Conservation (phyloP, 2,113 vertebrate genomes). For the Corapipo altera region DNA sequence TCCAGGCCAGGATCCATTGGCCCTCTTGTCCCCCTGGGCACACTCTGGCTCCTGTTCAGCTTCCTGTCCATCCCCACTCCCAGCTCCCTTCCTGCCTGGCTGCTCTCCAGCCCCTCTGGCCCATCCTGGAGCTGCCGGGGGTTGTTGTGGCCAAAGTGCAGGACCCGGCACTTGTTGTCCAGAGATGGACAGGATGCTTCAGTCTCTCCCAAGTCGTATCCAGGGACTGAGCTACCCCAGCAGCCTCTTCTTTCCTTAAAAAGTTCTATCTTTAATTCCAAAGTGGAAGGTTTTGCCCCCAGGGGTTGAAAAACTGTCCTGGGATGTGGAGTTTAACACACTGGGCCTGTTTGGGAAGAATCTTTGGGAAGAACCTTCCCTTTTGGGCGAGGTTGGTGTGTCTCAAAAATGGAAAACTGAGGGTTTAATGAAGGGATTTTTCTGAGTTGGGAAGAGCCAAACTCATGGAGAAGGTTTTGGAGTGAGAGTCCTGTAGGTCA, state of each 20-base stretch:
- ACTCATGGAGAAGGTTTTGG: not conserved
- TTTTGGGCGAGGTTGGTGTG: too few species aligned
- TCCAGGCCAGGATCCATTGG: too few species aligned
- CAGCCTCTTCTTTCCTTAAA: not conserved
- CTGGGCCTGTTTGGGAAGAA: not conserved
- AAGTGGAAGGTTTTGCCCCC: not conserved
- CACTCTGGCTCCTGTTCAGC: too few species aligned
- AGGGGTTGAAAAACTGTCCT: fast-evolving
- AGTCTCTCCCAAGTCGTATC: not conserved
- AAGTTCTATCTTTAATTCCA: not conserved
- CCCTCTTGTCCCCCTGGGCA: too few species aligned
- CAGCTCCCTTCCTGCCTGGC: too few species aligned
- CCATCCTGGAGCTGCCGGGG: too few species aligned
- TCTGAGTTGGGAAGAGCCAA: not conserved
- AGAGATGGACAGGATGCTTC: not conserved
- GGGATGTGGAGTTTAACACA: fast-evolving
- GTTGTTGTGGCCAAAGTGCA: too few species aligned
- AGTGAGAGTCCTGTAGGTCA: not conserved
- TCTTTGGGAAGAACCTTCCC: not conserved
- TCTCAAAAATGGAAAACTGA: too few species aligned
- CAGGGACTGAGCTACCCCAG: not conserved
- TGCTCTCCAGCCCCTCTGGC: too few species aligned
- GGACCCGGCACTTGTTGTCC: not conserved
- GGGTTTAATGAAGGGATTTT: not conserved
- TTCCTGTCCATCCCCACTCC: too few species aligned